Evolutionary conservation across 1,140 invertebrate species (phyloP), one percentile per base, ranked within the genome.

Genomic region (Heliconius hermathena): DNA sequence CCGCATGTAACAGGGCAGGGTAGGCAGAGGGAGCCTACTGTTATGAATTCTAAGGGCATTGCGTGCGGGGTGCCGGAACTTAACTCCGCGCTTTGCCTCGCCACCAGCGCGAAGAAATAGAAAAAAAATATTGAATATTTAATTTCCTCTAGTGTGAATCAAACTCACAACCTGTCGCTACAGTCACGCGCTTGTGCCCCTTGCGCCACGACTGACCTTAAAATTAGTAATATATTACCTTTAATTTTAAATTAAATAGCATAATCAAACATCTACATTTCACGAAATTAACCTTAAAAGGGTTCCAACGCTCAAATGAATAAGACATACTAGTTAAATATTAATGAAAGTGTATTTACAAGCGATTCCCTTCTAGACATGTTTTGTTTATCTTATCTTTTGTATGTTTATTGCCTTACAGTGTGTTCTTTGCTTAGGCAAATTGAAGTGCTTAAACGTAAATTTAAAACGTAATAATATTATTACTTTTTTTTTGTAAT

Each of bases 311-410:
- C 11, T 66, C 60, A 66, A 26, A 66, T 66, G 26, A 26, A 66
- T 66, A 66, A 66, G 60, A 66, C 22, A 66, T 66, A 57, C 54
- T 0, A 66, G 26, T 66, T 66, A 66, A 26, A 66, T 29, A 66
- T 66, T 66, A 66, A 66, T 29, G 22, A 66, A 26, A 26, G 2
- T 29, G 26, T 66, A 66, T 66, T 29, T 29, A 13, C 60, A 66
- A 66, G 22, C n/a, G 60, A 66, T 66, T 66, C 60, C 60, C 60
- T 29, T 66, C 60, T 6, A 66, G 60, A 66, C 22, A 26, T 66
- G 60, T 66, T 57, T 66, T 66, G 60, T 66, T 66, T 66, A 66
- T 66, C 60, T 66, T 66, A 29, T 29, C 60, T 66, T 76, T 54
- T 29, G 29, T 66, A 26, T 66, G 60, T 66, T 11, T 66, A 26